These are phyloP conservation scores for Astreopora myriophthalma DNA, from an alignment of 64 coral and sea anemone species.

Conservation along the genomic window DNA sequence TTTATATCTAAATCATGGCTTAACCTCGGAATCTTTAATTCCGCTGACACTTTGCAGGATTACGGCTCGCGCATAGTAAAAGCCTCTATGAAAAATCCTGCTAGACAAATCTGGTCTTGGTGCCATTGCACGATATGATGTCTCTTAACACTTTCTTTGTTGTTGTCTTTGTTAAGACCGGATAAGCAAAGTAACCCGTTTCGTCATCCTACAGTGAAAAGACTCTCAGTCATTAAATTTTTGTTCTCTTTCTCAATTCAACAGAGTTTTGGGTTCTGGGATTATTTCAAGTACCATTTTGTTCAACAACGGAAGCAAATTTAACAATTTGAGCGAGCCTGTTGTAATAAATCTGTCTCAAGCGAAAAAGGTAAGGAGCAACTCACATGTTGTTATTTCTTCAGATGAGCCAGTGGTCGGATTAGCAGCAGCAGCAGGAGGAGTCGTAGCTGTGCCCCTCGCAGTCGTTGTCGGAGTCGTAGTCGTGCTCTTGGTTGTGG, in stretches of 20 bases:
- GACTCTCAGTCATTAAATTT: too few relatives aligned
- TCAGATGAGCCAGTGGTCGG: not conserved
- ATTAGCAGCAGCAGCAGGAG: not conserved
- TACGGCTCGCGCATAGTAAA: too few relatives aligned
- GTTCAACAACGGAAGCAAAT: not conserved
- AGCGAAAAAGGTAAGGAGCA: constrained; percentile 5
- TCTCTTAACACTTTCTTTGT: too few relatives aligned
- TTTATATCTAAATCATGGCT: too few relatives aligned
- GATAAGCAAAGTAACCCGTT: too few relatives aligned
- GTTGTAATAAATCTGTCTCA: constrained; percentile 35
- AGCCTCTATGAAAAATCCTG: too few relatives aligned
- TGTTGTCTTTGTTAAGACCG: too few relatives aligned
- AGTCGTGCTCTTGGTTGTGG: not conserved
- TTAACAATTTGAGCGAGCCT: constrained; percentile 33
- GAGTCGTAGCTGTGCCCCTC: not conserved
- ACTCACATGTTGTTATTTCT: not conserved
- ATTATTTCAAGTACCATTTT: constrained; percentile 54
- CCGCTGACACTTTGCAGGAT: too few relatives aligned
- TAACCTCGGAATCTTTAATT: too few relatives aligned
- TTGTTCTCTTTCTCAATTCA: not conserved
- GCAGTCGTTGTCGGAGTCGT: not conserved
- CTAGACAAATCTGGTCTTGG: too few relatives aligned
- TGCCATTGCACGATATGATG: too few relatives aligned
- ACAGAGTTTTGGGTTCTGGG: constrained; percentile 31
- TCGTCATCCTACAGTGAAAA: too few relatives aligned